Evolutionary conservation across 1,140 invertebrate genomes (phyloP).

Genomic region (Danaus plexippus): DNA sequence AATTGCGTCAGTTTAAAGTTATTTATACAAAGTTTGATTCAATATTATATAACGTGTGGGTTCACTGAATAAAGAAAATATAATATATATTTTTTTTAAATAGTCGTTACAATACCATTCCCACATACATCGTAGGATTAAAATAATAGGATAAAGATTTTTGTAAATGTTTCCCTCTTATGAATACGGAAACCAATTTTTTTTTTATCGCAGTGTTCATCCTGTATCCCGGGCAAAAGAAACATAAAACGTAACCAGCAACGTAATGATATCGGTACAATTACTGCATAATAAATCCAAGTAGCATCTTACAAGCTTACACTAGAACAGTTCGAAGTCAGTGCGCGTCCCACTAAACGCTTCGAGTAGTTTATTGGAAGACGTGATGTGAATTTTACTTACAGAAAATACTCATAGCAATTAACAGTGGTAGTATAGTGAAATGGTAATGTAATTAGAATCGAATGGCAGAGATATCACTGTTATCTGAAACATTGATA

Average conservation of each 20-base stretch:
- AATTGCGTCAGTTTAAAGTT: too few relatives aligned
- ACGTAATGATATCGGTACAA: not conserved
- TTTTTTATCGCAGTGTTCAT: too few relatives aligned
- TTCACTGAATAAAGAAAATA: too few relatives aligned
- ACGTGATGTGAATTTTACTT: slow-evolving; percentile 10
- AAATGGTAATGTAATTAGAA: slow-evolving; percentile 9
- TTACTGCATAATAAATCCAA: slow-evolving; percentile 11
- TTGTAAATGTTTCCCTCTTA: not conserved
- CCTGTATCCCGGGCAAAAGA: too few relatives aligned
- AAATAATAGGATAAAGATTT: not conserved
- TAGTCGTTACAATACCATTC: too few relatives aligned
- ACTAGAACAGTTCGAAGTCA: slow-evolving; percentile 8
- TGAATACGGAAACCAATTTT: too few relatives aligned
- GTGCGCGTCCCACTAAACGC: slow-evolving; percentile 14
- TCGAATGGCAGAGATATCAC: too few relatives aligned
- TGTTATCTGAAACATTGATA: too few relatives aligned
- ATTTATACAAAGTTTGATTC: too few relatives aligned
- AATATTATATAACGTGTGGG: too few relatives aligned
- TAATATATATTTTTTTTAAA: too few relatives aligned
- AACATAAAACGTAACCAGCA: too few relatives aligned
- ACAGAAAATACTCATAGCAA: slow-evolving; percentile 30
- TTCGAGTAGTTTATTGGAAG: slow-evolving; percentile 12
- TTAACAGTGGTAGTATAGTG: slow-evolving; percentile 22
- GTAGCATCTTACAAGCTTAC: slow-evolving; percentile 9
- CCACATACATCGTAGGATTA: not conserved